Conservation (phyloP, 2,888 invertebrate species). For the Thereva unica region DNA sequence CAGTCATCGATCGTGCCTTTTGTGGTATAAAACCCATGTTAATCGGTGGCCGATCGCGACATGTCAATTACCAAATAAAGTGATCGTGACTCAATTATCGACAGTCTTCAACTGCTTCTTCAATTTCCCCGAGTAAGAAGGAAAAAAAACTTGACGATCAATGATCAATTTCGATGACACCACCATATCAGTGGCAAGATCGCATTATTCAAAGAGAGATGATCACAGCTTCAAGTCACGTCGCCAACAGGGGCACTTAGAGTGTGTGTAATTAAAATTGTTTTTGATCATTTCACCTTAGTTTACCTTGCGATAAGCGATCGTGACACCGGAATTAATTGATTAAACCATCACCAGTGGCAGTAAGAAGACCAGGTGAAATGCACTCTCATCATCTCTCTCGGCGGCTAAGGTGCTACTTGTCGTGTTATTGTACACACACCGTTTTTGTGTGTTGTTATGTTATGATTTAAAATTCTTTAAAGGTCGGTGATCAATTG, state of each 20-base stretch:
- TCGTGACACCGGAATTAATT: conserved; percentile 24
- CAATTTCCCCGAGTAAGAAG: background rate
- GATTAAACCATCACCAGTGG: background rate
- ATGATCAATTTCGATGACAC: conserved; percentile 13
- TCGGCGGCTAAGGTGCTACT: too few relatives aligned
- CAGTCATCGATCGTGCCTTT: background rate
- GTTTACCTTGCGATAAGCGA: conserved; percentile 18
- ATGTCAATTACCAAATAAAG: conserved; percentile 28
- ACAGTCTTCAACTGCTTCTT: background rate
- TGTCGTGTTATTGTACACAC: too few relatives aligned
- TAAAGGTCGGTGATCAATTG: too few relatives aligned
- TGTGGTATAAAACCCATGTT: background rate
- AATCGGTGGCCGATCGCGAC: conserved; percentile 1
- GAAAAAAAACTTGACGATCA: background rate
- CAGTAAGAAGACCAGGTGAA: too few relatives aligned
- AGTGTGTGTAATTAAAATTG: background rate
- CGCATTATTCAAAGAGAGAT: background rate
- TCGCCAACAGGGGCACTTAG: background rate
- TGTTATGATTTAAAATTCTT: too few relatives aligned
- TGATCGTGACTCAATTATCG: conserved; percentile 24
- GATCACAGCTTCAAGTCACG: background rate
- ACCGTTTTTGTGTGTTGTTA: too few relatives aligned
- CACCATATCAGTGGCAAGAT: background rate
- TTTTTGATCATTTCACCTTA: conserved; percentile 10
- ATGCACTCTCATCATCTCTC: too few relatives aligned